A percentile compares a stretch with the other conserved stretches of the same genome.
Conservation (phyloP, 2,888 invertebrate genomes). For the Agonum fuliginosum region DNA sequence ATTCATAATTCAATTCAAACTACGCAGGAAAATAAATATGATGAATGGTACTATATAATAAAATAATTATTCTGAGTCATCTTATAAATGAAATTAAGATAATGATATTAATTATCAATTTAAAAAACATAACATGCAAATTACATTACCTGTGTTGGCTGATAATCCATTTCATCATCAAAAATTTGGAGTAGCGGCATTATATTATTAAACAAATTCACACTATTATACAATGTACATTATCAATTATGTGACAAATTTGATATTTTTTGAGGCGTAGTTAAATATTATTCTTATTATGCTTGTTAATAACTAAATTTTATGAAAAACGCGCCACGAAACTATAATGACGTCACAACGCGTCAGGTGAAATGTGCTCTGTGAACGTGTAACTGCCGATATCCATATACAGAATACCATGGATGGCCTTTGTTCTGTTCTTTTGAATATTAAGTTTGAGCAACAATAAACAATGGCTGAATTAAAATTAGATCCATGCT, state of each 20-base stretch:
- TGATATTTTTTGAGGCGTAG: too few relatives aligned
- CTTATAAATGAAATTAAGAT: not conserved
- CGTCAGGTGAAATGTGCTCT: constrained; percentile 17
- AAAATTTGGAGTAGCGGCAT: constrained; percentile 41
- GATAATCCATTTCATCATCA: constrained; percentile 33
- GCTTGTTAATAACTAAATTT: not conserved
- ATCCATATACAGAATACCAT: constrained; percentile 43
- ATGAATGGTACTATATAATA: constrained; percentile 2
- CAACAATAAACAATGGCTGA: constrained; percentile 55
- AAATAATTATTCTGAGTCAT: not conserved
- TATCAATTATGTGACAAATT: too few relatives aligned
- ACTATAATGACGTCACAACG: constrained; percentile 37
- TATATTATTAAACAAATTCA: not conserved
- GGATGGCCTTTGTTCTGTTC: constrained; percentile 39
- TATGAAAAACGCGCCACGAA: constrained; percentile 30
- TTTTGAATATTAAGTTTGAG: constrained; percentile 46
- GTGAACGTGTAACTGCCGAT: constrained; percentile 24
- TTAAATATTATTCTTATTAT: not conserved
- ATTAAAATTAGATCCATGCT: constrained; percentile 30
- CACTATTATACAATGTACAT: not conserved
- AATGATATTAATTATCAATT: not conserved
- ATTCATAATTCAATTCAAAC: too few relatives aligned
- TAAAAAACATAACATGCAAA: not conserved
- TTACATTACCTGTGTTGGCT: constrained; percentile 46
- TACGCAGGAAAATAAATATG: too few relatives aligned